Percentiles rank a stretch among this genome's conserved stretches.
These are phyloP conservation scores for Enteromius argenteus DNA, from an alignment of 2,797 vertebrate species.

Conservation along the genomic window DNA sequence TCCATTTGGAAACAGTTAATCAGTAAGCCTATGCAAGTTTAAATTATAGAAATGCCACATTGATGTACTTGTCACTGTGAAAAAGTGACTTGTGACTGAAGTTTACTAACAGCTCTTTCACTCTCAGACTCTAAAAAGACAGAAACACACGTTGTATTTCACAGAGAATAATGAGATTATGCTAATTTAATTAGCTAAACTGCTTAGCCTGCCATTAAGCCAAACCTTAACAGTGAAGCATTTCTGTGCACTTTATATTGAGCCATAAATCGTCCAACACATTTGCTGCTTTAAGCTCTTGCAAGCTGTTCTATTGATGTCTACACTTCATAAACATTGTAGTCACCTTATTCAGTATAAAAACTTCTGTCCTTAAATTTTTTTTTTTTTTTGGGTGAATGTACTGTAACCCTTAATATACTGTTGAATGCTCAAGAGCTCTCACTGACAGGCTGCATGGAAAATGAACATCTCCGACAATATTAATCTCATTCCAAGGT, in stretches of 20 bases:
- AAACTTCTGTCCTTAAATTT: neutral
- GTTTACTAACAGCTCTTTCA: constrained; percentile 9
- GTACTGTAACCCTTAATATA: neutral
- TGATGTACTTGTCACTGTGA: neutral
- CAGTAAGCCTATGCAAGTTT: neutral
- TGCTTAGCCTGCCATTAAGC: neutral
- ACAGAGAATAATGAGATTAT: constrained; percentile 8
- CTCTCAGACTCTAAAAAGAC: constrained; percentile 1
- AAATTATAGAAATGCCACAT: constrained; percentile 20
- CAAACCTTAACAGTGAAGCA: neutral
- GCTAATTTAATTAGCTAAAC: constrained; percentile 38
- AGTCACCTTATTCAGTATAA: neutral
- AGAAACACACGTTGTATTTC: neutral
- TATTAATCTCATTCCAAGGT: neutral
- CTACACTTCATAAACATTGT: neutral
- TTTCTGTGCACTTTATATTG: neutral
- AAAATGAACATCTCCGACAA: neutral
- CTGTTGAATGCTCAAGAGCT: neutral
- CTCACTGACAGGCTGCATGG: neutral
- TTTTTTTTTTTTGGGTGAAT: neutral
- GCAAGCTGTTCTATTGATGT: neutral
- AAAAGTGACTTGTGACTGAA: neutral
- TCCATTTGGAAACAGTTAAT: constrained; percentile 30
- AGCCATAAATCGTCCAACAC: neutral
- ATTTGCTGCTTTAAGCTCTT: neutral